These are phyloP conservation scores for Pegoplata infirma DNA, from an alignment of 2,888 invertebrate genomes.

Conservation along the genomic window DNA sequence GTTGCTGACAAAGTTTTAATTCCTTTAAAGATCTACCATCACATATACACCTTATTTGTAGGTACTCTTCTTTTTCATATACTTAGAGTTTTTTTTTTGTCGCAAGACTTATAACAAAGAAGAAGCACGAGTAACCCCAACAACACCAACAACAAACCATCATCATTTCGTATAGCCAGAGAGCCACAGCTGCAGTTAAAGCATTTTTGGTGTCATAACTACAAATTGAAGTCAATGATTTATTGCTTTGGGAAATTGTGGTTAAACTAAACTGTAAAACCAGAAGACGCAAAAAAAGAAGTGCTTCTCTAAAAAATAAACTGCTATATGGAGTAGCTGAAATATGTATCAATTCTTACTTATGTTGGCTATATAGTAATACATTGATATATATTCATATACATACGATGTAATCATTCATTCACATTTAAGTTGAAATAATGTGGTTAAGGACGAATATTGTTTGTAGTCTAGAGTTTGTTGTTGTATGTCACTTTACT, in stretches of 20 bases:
- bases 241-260: slow-evolving; percentile 68
- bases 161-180: neutral
- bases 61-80: neutral
- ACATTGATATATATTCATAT: slow-evolving; percentile 8
- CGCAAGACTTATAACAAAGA: neutral
- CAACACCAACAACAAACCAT: neutral
- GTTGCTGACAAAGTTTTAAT: too few species aligned
- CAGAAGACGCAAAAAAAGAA: slow-evolving; percentile 30
- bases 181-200: slow-evolving; percentile 53
- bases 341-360: neutral
- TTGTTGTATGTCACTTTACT: slow-evolving; percentile 33
- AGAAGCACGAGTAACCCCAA: neutral
- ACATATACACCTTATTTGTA: neutral
- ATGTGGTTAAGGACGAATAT: neutral
- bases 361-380: too few species aligned
- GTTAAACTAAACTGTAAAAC: slow-evolving; percentile 62
- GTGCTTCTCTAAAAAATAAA: slow-evolving; percentile 18
- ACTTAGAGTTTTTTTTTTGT: neutral
- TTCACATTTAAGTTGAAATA: neutral
- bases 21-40: neutral
- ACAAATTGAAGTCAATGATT: slow-evolving; percentile 68
- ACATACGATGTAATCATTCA: slow-evolving; percentile 47
- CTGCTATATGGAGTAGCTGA: neutral
- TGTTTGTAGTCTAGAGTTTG: neutral
- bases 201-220: slow-evolving; percentile 63